A percentile compares a stretch with the other conserved stretches of the same genome.
Evolutionary conservation across 1,140 invertebrate species (phyloP).

Genomic region (Ephestia elutella): DNA sequence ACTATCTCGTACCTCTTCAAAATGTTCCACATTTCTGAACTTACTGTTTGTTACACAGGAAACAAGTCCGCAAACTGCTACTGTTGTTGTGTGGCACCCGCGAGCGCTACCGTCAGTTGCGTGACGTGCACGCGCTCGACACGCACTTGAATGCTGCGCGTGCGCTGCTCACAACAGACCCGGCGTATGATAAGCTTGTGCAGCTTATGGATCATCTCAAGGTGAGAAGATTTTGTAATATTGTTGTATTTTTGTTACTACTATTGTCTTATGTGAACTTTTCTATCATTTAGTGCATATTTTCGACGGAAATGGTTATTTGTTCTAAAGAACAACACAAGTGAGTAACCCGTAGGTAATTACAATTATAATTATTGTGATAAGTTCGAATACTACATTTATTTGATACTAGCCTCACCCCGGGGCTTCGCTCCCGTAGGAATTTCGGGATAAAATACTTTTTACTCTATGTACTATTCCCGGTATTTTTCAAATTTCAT

Average conservation of each 20-base stretch:
- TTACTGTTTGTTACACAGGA: constrained; percentile 30
- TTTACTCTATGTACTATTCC: too few relatives aligned
- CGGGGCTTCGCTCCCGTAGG: too few relatives aligned
- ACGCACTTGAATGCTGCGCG: constrained; percentile 84
- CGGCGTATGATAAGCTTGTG: constrained; percentile 93
- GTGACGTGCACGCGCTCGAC: constrained; percentile 93
- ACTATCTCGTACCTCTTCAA: neutral
- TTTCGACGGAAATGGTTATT: too few relatives aligned
- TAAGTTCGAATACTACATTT: too few relatives aligned
- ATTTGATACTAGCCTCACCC: too few relatives aligned
- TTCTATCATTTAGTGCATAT: too few relatives aligned
- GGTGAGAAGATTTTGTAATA: constrained; percentile 28
- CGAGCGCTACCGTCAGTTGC: constrained; percentile 94
- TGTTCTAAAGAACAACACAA: too few relatives aligned
- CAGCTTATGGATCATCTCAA: constrained; percentile 96
- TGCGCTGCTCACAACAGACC: constrained; percentile 66
- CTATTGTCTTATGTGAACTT: too few relatives aligned
- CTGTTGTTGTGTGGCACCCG: constrained; percentile 96
- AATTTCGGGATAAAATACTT: too few relatives aligned
- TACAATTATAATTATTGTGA: too few relatives aligned
- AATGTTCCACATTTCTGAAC: neutral
- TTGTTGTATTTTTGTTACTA: neutral
- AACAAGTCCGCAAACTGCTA: constrained; percentile 91
- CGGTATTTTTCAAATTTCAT: too few relatives aligned
- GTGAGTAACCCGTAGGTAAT: too few relatives aligned